Base-by-base conservation (phyloP, 2,113 vertebrate species). In the Peromyscus leucopus region DNA sequence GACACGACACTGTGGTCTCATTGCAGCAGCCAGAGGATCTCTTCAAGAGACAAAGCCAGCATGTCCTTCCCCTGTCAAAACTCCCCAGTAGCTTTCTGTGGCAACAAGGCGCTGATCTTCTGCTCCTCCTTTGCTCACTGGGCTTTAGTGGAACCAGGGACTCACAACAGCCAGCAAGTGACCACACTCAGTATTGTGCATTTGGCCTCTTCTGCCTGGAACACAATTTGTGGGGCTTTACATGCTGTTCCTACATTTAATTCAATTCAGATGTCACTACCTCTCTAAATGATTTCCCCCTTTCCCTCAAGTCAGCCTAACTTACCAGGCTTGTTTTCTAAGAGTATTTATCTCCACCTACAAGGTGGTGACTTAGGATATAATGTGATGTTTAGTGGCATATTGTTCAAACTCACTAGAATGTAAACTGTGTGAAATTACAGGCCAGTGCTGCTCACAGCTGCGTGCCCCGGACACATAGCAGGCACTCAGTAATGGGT, bases 221-320 rank as follows among this genome's bases (percentile, higher is more conserved):
- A 55, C 19, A 46, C 24, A 36, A 67, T 55, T 39, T 4, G 16
- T 39, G 11, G 24, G 1, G 33, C 42, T 92, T 65, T 59, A 7
- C n/a, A 1, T 36, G 84, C 22, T 89, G 31, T 15, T 39, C n/a
- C 26, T 48, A 76, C 39, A 16, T 72, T 80, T 85, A 61, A 8
- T 74, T 74, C 55, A 39, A 17, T 42, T 92, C 79, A 90, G 12
- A 72, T n/a, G 39, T 75, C 39, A 79, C 31, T 12, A 59, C 83
- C 28, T 90, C 16, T 75, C 61, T 72, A 91, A 87, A 46, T 55
- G 46, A 89, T 28, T n/a, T 42, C 59, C 39, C 55, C n/a, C 78
- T 84, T 96, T 74, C 36, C 76, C 71, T 87, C 39, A 24, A 67
- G 24, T 92, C 75, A 39, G 22, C 39, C 71, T 87, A 80, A 92